Evolutionary conservation across 64 coral and sea anemone genomes (phyloP).

Genomic region (Acropora yongei): DNA sequence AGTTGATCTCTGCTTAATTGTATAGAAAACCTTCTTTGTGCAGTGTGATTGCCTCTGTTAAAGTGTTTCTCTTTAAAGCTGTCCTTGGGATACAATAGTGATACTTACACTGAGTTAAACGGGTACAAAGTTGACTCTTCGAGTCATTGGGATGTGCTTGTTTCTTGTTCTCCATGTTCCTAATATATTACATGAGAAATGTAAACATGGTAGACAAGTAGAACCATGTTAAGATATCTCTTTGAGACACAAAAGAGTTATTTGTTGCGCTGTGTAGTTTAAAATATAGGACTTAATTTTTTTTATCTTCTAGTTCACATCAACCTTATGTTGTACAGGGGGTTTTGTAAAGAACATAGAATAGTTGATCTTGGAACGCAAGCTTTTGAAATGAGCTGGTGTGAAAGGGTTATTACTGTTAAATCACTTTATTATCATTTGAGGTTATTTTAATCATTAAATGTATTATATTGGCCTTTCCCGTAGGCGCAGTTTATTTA

Average conservation of each 20-base stretch:
- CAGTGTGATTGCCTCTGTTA: too few relatives aligned
- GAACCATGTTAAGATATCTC: background rate
- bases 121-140: too few relatives aligned
- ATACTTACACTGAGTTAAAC: too few relatives aligned
- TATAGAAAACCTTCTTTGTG: too few relatives aligned
- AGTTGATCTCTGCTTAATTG: too few relatives aligned
- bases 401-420: background rate
- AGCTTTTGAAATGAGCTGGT: background rate
- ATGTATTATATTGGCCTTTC: constrained; percentile 68
- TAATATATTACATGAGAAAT: too few relatives aligned
- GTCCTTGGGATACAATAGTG: too few relatives aligned
- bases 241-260: background rate
- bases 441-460: constrained; percentile 39
- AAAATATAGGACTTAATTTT: too few relatives aligned
- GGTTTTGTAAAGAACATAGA: background rate
- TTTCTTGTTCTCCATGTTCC: too few relatives aligned
- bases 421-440: background rate
- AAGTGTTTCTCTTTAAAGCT: too few relatives aligned
- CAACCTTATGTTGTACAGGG: background rate
- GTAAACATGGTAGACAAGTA: too few relatives aligned
- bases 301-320: background rate
- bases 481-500: constrained; percentile 77
- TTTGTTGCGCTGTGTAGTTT: background rate
- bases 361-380: background rate
- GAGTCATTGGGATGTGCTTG: too few relatives aligned